Base-by-base conservation (phyloP, 1,140 invertebrate species). In the Drosophila santomea region DNA sequence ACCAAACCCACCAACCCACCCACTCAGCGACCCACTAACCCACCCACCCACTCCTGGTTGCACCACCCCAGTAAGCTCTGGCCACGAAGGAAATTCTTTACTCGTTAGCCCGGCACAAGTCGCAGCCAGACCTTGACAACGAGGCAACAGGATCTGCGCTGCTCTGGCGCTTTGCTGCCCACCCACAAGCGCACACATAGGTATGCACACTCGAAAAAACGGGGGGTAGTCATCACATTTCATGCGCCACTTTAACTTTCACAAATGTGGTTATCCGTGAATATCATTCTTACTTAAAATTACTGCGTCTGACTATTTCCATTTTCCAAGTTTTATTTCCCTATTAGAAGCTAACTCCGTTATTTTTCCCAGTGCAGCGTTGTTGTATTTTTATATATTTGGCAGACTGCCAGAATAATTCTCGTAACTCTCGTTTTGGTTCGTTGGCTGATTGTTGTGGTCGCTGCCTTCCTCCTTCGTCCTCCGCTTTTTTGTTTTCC, bases 371-470 rank as follows among this genome's bases (percentile, higher is more conserved):
- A 6, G 60, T 63, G 60, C 60, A 43, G 2, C 25, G 15, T 17
- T 73, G 48, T 55, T 56, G 72, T 20, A n/a, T 41, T 15, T 50
- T 39, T 54, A 39, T 56, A 41, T 43, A 62, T 48, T 58, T 66
- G 73, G 83, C 83, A 67, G 67, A 56, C 52, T 89, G 79, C 83
- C 83, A 79, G 85, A 88, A 74, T 69, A 86, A 79, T 83, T 83
- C 52, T 79, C 62, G 75, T 79, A 82, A 88, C 78, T 73, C 74
- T 86, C 63, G 66, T 67, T 86, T 82, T 67, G 72, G 71, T 52
- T 74, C 47, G 57, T 51, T 74, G 72, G 57, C 58, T 74, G 69
- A 63, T 63, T 74, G 72, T 56, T 63, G 69, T 54, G 59, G 48
- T 66, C 45, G 44, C 39, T 52, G 36, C 23, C 41, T 58, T 50